A percentile compares a stretch with the other conserved stretches of the same genome.
Conservation (phyloP, 1,140 invertebrate genomes). For the Thalassaphorura encarpata region DNA sequence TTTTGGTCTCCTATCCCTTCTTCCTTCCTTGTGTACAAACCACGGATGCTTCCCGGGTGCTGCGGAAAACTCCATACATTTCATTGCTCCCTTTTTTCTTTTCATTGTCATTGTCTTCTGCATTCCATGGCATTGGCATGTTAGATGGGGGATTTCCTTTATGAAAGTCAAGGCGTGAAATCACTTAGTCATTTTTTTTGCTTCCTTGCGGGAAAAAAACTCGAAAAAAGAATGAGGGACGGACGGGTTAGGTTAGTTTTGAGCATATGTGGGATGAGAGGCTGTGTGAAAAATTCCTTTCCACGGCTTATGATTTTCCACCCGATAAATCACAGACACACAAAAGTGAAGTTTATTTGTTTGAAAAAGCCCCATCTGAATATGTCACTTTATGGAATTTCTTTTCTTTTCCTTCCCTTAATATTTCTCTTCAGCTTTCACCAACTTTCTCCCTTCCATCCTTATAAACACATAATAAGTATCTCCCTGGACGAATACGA, state of each 20-base stretch:
- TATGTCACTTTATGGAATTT: slow-evolving; percentile 21
- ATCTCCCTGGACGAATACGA: no score
- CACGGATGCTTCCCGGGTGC: no score
- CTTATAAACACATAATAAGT: no score
- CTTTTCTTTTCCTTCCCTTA: slow-evolving; percentile 3
- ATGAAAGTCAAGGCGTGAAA: slow-evolving; percentile 5
- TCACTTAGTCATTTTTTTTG: slow-evolving; percentile 17
- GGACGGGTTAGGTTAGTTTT: background rate
- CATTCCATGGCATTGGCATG: no score
- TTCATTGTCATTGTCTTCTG: background rate
- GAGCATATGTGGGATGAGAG: background rate
- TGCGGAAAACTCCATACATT: background rate
- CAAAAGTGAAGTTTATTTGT: slow-evolving; percentile 31
- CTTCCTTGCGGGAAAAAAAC: slow-evolving; percentile 7
- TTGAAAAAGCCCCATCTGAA: slow-evolving; percentile 23
- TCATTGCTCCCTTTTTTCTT: background rate
- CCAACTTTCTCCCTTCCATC: no score
- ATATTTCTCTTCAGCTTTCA: no score
- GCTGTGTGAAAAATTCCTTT: no score
- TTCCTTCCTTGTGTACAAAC: no score
- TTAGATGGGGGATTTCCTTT: no score
- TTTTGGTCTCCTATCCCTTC: no score
- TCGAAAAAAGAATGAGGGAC: slow-evolving; percentile 5
- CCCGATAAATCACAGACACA: slow-evolving; percentile 28
- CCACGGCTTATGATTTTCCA: slow-evolving; percentile 28